A percentile compares a stretch with the other conserved stretches of the same genome.
Conservation (phyloP, 2,888 invertebrate genomes). For the Stenichneumon culpator region DNA sequence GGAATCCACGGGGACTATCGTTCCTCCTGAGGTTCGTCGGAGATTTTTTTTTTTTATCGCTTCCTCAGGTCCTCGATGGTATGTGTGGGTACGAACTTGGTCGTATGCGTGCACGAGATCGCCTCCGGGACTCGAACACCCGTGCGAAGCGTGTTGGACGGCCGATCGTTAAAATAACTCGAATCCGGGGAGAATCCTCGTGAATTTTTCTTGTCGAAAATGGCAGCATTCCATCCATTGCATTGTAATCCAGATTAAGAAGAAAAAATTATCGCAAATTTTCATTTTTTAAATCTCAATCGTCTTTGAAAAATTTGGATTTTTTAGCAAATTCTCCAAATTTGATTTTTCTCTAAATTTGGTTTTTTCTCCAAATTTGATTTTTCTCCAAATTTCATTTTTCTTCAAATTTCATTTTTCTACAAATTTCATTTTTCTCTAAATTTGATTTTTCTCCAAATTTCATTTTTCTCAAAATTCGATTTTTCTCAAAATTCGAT, state of each 20-base stretch:
- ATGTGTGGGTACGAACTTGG: neutral
- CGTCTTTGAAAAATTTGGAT: too few species aligned
- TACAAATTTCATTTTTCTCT: neutral
- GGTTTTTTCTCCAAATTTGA: neutral
- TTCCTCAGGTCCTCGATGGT: neutral
- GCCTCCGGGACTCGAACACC: neutral
- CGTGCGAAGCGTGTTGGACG: neutral
- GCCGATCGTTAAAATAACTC: slow-evolving; percentile 35
- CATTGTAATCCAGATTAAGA: neutral
- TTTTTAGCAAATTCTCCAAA: neutral
- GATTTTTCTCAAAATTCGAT: neutral
- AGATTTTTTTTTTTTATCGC: neutral
- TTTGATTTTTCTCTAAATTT: neutral
- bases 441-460: neutral
- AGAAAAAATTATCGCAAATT: neutral
- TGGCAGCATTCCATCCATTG: neutral
- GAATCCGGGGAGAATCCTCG: neutral
- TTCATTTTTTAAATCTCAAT: neutral
- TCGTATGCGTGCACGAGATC: neutral
- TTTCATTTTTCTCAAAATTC: neutral
- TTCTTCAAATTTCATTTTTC: neutral
- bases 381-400: neutral
- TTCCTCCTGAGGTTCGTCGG: neutral
- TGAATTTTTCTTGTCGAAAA: neutral
- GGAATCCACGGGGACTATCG: slow-evolving; percentile 48